These are phyloP conservation scores for Micropoecilia bifurca DNA, from an alignment of 2,797 vertebrate species.

Conservation along the genomic window DNA sequence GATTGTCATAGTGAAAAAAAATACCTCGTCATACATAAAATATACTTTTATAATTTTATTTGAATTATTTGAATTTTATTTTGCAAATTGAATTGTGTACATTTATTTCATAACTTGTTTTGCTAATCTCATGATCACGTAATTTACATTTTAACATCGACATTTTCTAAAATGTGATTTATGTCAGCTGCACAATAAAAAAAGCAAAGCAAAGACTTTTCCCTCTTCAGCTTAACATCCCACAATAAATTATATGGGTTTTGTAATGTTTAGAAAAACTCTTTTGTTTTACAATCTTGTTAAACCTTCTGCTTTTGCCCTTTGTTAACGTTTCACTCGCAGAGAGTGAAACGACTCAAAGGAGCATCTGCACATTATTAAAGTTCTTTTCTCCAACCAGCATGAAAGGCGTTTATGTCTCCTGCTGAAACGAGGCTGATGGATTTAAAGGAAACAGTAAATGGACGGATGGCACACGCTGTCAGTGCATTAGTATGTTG, in stretches of 20 bases:
- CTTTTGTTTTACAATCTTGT: slow-evolving; percentile 3
- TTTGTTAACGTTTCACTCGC: neutral
- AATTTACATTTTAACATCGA: too few species aligned
- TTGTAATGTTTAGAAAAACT: neutral
- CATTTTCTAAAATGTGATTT: slow-evolving; percentile 1
- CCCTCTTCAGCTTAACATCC: slow-evolving; percentile 12
- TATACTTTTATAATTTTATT: neutral
- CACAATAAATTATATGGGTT: neutral
- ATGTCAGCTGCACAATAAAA: slow-evolving; percentile 9
- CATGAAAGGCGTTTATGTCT: slow-evolving; percentile 8
- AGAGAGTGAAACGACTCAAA: slow-evolving; percentile 9
- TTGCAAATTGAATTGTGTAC: neutral
- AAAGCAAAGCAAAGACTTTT: slow-evolving; percentile 14
- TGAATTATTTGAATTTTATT: neutral
- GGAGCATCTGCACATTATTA: slow-evolving; percentile 48
- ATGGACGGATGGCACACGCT: slow-evolving; percentile 16
- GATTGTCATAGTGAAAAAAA: slow-evolving; percentile 19
- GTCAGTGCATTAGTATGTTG: slow-evolving; percentile 32
- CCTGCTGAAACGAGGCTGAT: neutral
- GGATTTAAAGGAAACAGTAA: slow-evolving; percentile 12
- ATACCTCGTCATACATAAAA: neutral
- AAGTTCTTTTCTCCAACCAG: slow-evolving; percentile 33
- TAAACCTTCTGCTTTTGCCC: neutral
- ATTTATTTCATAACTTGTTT: neutral
- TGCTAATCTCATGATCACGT: neutral